Evolutionary conservation across 2,888 invertebrate species (phyloP).

Genomic region (Nesidiocoris tenuis): DNA sequence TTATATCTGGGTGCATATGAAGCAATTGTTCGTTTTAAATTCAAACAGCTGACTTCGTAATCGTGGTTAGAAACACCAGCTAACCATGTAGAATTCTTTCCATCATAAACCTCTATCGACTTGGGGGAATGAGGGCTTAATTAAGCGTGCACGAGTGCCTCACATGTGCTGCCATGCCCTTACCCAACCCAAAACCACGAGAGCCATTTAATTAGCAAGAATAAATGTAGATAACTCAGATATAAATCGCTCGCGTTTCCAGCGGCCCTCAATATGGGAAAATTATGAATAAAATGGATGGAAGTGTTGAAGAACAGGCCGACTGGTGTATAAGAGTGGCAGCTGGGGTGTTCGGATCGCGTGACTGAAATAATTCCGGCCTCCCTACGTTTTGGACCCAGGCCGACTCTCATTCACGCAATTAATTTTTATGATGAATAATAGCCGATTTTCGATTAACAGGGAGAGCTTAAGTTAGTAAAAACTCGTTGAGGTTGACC

Average conservation of each 20-base stretch:
- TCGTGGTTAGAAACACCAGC: too few relatives aligned
- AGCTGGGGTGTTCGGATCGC: constrained; percentile 24
- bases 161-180: background rate
- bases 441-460: constrained; percentile 37
- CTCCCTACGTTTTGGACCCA: background rate
- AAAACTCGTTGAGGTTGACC: too few relatives aligned
- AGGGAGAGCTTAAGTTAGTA: too few relatives aligned
- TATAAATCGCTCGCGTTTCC: background rate
- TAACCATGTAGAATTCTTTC: too few relatives aligned
- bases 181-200: background rate
- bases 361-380: constrained; percentile 22
- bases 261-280: background rate
- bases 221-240: background rate
- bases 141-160: too few relatives aligned
- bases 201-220: background rate
- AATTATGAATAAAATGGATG: background rate
- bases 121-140: too few relatives aligned
- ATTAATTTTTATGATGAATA: constrained; percentile 40
- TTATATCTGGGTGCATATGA: too few relatives aligned
- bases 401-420: constrained; percentile 33
- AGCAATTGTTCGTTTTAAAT: too few relatives aligned
- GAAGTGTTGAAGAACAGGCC: background rate
- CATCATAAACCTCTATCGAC: too few relatives aligned
- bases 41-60: too few relatives aligned
- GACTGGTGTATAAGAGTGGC: background rate